Conservation (phyloP, 2,113 vertebrate genomes). For the Urocynchramus pylzowi region DNA sequence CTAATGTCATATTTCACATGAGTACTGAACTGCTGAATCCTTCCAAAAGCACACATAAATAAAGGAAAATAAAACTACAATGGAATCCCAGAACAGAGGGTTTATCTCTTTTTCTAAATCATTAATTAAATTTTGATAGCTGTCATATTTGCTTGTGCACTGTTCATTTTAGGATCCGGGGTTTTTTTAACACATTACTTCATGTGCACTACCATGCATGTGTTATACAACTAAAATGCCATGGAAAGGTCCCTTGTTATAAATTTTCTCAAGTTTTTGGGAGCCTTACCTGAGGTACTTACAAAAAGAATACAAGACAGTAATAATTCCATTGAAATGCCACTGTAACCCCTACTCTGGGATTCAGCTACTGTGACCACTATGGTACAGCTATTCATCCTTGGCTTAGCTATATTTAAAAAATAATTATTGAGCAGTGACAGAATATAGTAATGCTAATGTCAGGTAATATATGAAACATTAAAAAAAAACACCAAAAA, state of each 20-base stretch:
- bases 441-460: not conserved
- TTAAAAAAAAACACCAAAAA: too few relatives aligned
- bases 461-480: not conserved
- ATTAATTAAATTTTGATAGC: not conserved
- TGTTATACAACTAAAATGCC: not conserved
- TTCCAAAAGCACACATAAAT: not conserved
- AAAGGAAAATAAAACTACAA: not conserved
- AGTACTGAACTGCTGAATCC: not conserved
- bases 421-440: not conserved
- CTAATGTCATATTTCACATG: not conserved
- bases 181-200: not conserved
- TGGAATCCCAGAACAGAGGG: not conserved
- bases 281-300: not conserved
- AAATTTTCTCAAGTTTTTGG: not conserved
- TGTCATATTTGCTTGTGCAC: not conserved
- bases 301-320: not conserved
- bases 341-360: not conserved
- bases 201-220: not conserved
- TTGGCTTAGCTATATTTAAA: not conserved
- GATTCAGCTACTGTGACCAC: not conserved
- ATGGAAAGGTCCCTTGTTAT: not conserved
- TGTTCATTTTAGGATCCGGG: not conserved
- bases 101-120: not conserved
- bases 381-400: not conserved
- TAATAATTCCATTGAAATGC: not conserved